Percentiles rank a stretch among this genome's conserved stretches.
Conservation (phyloP, 1,140 invertebrate species). For the Macrosteles quadrilineatus region DNA sequence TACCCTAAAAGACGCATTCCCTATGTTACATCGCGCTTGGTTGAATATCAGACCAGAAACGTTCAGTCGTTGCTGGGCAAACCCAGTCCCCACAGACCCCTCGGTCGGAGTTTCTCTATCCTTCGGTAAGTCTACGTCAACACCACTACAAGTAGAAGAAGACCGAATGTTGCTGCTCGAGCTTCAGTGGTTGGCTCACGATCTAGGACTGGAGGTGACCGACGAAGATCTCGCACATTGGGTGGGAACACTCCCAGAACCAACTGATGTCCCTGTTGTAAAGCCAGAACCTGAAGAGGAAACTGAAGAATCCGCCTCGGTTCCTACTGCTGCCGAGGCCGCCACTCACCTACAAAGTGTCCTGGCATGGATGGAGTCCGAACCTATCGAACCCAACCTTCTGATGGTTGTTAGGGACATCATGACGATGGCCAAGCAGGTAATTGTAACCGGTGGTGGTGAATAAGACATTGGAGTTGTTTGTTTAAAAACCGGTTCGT, state of each 20-base stretch:
- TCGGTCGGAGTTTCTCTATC: constrained; percentile 17
- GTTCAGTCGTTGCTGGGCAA: constrained; percentile 50
- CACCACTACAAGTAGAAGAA: constrained; percentile 43
- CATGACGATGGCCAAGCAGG: constrained; percentile 48
- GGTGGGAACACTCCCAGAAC: constrained; percentile 43
- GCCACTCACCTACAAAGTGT: constrained; percentile 52
- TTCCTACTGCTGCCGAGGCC: constrained; percentile 51
- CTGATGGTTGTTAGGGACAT: constrained; percentile 55
- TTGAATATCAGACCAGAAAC: constrained; percentile 52
- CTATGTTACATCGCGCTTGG: constrained; percentile 55
- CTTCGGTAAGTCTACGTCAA: constrained; percentile 34
- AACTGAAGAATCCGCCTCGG: constrained; percentile 33
- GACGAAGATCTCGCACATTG: constrained; percentile 51
- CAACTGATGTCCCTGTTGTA: constrained; percentile 28
- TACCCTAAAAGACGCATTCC: constrained; percentile 56
- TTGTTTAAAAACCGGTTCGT: constrained; percentile 20
- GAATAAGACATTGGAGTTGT: constrained; percentile 19
- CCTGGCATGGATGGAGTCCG: constrained; percentile 57
- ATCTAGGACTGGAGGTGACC: constrained; percentile 51
- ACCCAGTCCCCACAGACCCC: constrained; percentile 39
- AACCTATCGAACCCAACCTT: constrained; percentile 56
- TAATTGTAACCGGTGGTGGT: constrained; percentile 37
- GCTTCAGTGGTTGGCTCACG: constrained; percentile 49
- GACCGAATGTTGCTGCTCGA: constrained; percentile 47
- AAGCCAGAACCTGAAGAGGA: constrained; percentile 42